Evolutionary conservation across 2,888 invertebrate genomes (phyloP), one percentile per base, ranked within the genome.

Genomic region (Cremastinae sp.): DNA sequence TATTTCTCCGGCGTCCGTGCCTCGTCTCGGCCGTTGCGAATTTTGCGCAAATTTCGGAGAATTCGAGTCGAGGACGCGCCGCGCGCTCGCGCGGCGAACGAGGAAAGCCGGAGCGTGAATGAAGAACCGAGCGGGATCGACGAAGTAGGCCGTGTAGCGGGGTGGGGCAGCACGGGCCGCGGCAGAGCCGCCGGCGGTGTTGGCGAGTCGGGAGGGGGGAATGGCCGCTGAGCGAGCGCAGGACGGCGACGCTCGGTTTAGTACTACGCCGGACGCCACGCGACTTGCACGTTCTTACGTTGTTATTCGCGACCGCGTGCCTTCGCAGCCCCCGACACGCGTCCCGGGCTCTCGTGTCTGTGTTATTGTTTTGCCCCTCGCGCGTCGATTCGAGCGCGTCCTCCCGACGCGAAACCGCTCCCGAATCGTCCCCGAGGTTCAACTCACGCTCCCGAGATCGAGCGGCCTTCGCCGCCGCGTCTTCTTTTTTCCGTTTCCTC

Each of bases 221-320:
- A 53, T 41, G 62, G 76, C 78, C 78, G 82, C 79, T 80, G 83
- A 78, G 82, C n/a, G 49, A 8, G 59, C 59, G 62, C 38, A 49
- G 36, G 49, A 20, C 20, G 20, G 49, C 36, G 49, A 49, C 7
- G 18, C n/a, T 12, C 62, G 61, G 73, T 76, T 79, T 70, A 84
- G 83, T 84, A 84, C 81, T 83, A 84, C 81, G 82, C 81, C 84
- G 80, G 82, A 83, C 82, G 80, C 81, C 83, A 83, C 82, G 80
- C 84, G 82, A 82, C 79, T 65, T 76, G 70, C 75, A 83, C 79
- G 82, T 78, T 79, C 2, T 66, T 61, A 49, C 74, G 71, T 54
- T 65, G 53, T 56, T 12, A 36, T 9, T 4, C 12, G 14, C 41
- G 36, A 41, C 66, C 69, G 59, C 66, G 70, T 74, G 73, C 41